Conservation (phyloP, 2,888 invertebrate genomes). For the Augochlorella aurata region DNA sequence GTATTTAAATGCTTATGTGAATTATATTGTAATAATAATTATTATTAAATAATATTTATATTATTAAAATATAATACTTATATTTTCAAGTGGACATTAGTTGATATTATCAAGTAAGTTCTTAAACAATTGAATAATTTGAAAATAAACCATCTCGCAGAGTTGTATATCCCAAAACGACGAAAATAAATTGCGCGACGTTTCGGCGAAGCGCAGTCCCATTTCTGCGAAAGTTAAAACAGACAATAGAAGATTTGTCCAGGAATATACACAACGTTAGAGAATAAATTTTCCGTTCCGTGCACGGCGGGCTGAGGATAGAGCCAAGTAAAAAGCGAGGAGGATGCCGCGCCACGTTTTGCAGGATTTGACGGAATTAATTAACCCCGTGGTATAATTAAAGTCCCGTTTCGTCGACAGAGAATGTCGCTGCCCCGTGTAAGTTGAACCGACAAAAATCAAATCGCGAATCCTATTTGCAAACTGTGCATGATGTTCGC, state of each 20-base stretch:
- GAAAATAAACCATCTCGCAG: too few relatives aligned
- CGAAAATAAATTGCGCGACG: too few relatives aligned
- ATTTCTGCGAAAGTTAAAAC: not conserved
- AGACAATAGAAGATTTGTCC: conserved; percentile 1
- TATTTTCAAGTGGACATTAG: too few relatives aligned
- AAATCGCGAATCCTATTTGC: conserved; percentile 76
- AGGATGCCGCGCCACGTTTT: conserved; percentile 54
- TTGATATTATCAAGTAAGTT: too few relatives aligned
- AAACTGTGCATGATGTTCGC: conserved; percentile 66
- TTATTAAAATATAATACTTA: too few relatives aligned
- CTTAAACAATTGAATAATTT: too few relatives aligned
- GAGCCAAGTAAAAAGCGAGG: conserved; percentile 30
- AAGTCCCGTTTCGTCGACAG: conserved; percentile 70
- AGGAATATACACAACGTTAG: not conserved
- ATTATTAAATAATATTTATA: too few relatives aligned
- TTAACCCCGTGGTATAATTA: conserved; percentile 77
- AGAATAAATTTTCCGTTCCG: conserved; percentile 43
- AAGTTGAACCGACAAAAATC: conserved; percentile 76
- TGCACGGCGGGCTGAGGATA: conserved; percentile 24
- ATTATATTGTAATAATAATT: too few relatives aligned
- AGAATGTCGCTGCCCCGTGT: conserved; percentile 42
- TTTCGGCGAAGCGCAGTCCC: not conserved
- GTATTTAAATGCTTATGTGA: too few relatives aligned
- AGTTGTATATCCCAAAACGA: too few relatives aligned
- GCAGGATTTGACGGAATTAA: conserved; percentile 76